Conservation (phyloP, 2,888 invertebrate genomes). For the Chalcosyrphus nemorum region DNA sequence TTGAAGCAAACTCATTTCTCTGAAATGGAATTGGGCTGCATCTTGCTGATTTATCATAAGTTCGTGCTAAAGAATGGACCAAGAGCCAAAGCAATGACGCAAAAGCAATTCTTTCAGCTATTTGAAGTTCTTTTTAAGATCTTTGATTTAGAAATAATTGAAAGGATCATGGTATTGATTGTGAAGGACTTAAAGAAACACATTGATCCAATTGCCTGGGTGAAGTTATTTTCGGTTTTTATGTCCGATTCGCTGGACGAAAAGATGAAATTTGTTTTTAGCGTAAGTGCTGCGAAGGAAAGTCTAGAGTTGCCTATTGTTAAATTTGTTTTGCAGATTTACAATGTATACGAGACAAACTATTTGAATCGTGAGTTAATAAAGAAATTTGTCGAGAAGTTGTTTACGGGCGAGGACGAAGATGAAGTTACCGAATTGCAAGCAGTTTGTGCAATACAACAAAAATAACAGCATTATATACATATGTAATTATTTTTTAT, state of each 20-base stretch:
- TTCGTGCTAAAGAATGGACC: constrained; percentile 82
- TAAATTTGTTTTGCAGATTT: constrained; percentile 79
- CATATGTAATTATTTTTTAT: no score
- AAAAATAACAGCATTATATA: no score
- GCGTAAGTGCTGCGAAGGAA: no score
- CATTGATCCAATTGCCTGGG: constrained; percentile 85
- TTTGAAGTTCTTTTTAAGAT: constrained; percentile 87
- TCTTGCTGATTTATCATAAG: constrained; percentile 83
- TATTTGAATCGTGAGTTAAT: constrained; percentile 88
- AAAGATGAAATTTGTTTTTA: constrained; percentile 86
- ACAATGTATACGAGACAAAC: constrained; percentile 87
- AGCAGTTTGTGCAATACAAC: no score
- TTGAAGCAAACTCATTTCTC: constrained; percentile 84
- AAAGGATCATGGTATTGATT: constrained; percentile 85
- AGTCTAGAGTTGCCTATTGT: no score
- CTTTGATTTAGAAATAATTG: constrained; percentile 87
- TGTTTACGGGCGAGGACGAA: constrained; percentile 84
- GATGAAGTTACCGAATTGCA: constrained; percentile 88
- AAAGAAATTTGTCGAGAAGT: constrained; percentile 82
- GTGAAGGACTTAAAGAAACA: constrained; percentile 83
- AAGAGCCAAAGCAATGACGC: constrained; percentile 81
- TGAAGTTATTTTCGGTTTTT: constrained; percentile 86
- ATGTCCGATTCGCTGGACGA: constrained; percentile 87
- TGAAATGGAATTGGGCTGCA: constrained; percentile 85
- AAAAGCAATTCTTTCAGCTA: constrained; percentile 85